These are phyloP conservation scores for Cranoglanis bouderius DNA, from an alignment of 2,113 vertebrate species.

Conservation along the genomic window DNA sequence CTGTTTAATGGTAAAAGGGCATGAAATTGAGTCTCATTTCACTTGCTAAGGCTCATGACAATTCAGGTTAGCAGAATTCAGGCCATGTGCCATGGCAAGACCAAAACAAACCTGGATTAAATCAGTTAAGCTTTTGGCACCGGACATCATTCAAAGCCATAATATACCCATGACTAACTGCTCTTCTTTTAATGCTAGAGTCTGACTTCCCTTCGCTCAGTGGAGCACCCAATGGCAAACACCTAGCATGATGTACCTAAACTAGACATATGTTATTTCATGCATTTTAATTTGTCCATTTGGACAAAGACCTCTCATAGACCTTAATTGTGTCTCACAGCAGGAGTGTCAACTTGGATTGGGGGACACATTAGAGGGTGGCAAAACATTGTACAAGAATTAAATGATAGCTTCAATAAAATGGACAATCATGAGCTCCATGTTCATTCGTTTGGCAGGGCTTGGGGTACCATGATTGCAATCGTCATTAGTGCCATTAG, in stretches of 20 bases:
- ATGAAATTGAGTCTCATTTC: background rate
- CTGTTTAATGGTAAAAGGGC: background rate
- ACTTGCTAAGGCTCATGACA: background rate
- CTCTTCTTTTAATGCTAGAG: background rate
- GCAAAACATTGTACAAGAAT: background rate
- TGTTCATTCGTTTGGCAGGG: background rate
- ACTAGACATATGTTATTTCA: background rate
- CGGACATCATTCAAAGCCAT: background rate
- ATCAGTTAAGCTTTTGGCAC: background rate
- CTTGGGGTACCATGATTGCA: background rate
- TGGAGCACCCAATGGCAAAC: background rate
- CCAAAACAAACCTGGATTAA: conserved; percentile 3
- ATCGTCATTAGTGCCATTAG: background rate
- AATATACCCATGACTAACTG: background rate
- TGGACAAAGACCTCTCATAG: background rate
- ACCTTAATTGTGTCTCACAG: background rate
- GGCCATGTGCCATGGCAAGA: background rate
- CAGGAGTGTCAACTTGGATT: background rate
- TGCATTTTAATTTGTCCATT: background rate
- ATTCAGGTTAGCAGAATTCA: background rate
- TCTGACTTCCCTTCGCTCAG: background rate
- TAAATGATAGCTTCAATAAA: too few species aligned
- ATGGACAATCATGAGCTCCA: too few species aligned
- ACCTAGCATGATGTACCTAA: background rate
- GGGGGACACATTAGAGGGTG: background rate